Evolutionary conservation across 2,797 vertebrate genomes (phyloP), one percentile per base, ranked within the genome.

Genomic region (Gymnothorax javanicus): DNA sequence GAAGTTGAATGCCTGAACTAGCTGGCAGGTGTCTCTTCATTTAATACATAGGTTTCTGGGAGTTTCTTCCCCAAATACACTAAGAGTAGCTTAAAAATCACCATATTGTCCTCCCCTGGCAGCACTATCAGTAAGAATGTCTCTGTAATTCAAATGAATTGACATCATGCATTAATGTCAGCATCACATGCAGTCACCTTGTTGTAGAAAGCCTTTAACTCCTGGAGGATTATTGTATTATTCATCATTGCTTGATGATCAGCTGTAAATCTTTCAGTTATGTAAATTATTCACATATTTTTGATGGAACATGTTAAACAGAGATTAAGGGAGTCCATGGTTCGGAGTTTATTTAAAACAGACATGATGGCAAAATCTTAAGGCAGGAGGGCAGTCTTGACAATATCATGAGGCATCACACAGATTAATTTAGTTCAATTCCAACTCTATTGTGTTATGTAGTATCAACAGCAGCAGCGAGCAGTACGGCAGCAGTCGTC

Each of bases 381-480:
- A 43, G 33, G 33, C 2, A 43, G 33, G 33, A 43, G 33, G 33
- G 33, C 33, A 43, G 33, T 1, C 1, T 2, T 43, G 33, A 43
- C 33, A 43, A 43, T 43, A 43, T 43, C 33, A 43, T 43, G 33
- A 64, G 60, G 17, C 15, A 64, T 6, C 60, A 15, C 60, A 64
- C 60, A n/a, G 27, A 11, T 25, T 25, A 43, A 27, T 43, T 33
- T 43, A 43, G 13, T 33, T 33, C 5, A 75, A 15, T 81, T 56
- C 23, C 77, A n/a, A 27, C 79, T 79, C 52, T 50, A 6, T 62
- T 85, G 88, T 77, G 89, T 2, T 75, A 58, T 87, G 1, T 95
- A 99, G 98, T 93, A 87, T 94, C 95, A 90, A 88, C 7, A 0
- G 17, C 97, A 88, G 95, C 52, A 27, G 6, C 94, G 7, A 95